These are phyloP conservation scores for Cylas formicarius DNA, from an alignment of 1,140 invertebrate genomes.

Conservation along the genomic window DNA sequence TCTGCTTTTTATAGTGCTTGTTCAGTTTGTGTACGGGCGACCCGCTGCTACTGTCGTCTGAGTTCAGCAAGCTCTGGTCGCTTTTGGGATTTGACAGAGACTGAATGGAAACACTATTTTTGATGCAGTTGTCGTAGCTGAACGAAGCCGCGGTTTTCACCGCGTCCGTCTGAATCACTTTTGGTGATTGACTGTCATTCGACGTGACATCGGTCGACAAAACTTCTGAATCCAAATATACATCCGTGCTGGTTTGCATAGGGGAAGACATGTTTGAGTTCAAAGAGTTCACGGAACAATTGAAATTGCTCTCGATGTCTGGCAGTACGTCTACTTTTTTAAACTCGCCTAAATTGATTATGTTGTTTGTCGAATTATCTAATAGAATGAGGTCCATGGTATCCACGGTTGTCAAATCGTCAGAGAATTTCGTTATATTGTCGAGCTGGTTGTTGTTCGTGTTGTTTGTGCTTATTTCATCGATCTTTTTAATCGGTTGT, in stretches of 20 bases:
- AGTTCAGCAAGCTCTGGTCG: constrained; percentile 40
- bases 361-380: constrained; percentile 31
- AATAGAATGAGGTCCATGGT: constrained; percentile 28
- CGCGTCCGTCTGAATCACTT: constrained; percentile 28
- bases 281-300: constrained; percentile 39
- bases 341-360: constrained; percentile 30
- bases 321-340: constrained; percentile 32
- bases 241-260: constrained; percentile 42
- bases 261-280: constrained; percentile 41
- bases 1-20: constrained; percentile 37
- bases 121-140: constrained; percentile 17
- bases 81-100: constrained; percentile 38
- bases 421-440: constrained; percentile 18
- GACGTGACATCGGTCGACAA: constrained; percentile 39
- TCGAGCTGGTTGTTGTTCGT: constrained; percentile 23
- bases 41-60: constrained; percentile 36
- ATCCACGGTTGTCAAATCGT: constrained; percentile 20
- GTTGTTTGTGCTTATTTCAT: constrained; percentile 6
- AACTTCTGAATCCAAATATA: constrained; percentile 40
- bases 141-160: constrained; percentile 11
- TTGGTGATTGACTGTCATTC: constrained; percentile 41
- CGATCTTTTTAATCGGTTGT: constrained; percentile 11
- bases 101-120: constrained; percentile 29
- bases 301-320: constrained; percentile 34
- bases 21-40: constrained; percentile 36